Evolutionary conservation across 2,888 invertebrate genomes (phyloP), one percentile per base, ranked within the genome.

Genomic region (Parnassius mnemosyne): DNA sequence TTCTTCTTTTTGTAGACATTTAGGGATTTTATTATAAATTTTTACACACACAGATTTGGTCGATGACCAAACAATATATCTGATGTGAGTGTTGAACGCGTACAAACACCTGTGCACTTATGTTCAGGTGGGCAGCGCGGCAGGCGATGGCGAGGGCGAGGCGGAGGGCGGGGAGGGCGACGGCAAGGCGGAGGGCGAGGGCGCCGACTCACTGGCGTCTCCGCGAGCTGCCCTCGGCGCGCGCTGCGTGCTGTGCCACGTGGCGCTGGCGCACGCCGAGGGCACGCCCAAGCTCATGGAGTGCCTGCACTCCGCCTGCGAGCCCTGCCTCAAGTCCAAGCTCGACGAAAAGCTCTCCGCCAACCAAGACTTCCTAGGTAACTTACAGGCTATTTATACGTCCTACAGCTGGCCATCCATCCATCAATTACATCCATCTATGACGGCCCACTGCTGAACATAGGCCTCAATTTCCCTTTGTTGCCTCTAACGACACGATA

Each of bases 221-320:
- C 87, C 87, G n/a, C 76, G 78, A 12, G 75, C 78, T 47, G 75
- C 76, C 60, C 65, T 79, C 34, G 77, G 75, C 68, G 87, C 90
- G 65, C 93, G 93, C 80, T 94, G 94, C 77, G 92, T 93, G 66
- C 89, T 92, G 77, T 94, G 93, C 78, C 69, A 71, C 60, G 68
- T 72, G 16, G 65, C 77, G 65, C 84, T 92, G 42, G 74, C 83
- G 61, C 77, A 75, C 56, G 73, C 81, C n/a, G 87, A 87, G 2
- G 91, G 91, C 73, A 87, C 86, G 57, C 96, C 97, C 46, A 97
- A 96, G 88, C 92, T 97, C 65, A 90, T 98, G 77, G 97, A 97
- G 85, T 98, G 97, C 82, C 92, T 98, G 70, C 97, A 98, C 84
- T 95, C 97, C 59, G 94, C 96, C 65, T 98, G 97, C 83, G 93